Evolutionary conservation across 2,113 vertebrate genomes (phyloP), one percentile per base, ranked within the genome.

Genomic region (Myrmecophaga tridactyla): DNA sequence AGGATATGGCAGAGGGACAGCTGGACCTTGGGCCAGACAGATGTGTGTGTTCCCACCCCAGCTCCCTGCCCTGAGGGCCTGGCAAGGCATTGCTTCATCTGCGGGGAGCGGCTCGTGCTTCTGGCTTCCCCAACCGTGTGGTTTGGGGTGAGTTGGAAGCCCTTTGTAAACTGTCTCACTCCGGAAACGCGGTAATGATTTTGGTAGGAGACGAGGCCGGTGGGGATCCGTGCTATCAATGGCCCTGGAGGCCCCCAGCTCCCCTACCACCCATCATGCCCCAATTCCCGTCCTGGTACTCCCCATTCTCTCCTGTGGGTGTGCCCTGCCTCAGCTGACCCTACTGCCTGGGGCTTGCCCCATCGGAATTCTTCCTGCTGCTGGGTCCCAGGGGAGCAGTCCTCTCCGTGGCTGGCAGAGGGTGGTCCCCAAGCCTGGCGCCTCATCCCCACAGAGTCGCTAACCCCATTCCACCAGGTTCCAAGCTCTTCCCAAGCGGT

Each of bases 401-500:
- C 58, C 11, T 23, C 36, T 76, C 21, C 69, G 17, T 3, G 7
- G 39, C 77, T 36, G 6, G 60, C 53, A 2, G n/a, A 75, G 15
- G 34, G 62, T 69, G 51, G 76, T 48, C 82, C 65, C 14, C 2
- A 18, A 48, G 48, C 27, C 9, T 0, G 7, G 39, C 36, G 29
- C 93, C 87, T 89, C 88, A 96, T 93, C 76, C 95, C 96, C 96
- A 41, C 0, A 0, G 65, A 78, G 89, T 76, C 89, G 94, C 96
- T 97, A 94, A 94, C 96, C 89, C 96, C 76, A 73, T 94, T 94
- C 70, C 46, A 34, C 83, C 12, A 78, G 94, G 92, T 96, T 95
- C 77, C 97, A 97, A 96, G 92, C 95, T 94, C 97, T 96, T 92
- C 84, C 86, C 69, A 2, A n/a, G 84, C 85, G 96, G 87, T 82